Percentiles rank a stretch among this genome's conserved stretches.
Evolutionary conservation across 2,888 invertebrate genomes (phyloP).

Genomic region (Cosmopolites sordidus): DNA sequence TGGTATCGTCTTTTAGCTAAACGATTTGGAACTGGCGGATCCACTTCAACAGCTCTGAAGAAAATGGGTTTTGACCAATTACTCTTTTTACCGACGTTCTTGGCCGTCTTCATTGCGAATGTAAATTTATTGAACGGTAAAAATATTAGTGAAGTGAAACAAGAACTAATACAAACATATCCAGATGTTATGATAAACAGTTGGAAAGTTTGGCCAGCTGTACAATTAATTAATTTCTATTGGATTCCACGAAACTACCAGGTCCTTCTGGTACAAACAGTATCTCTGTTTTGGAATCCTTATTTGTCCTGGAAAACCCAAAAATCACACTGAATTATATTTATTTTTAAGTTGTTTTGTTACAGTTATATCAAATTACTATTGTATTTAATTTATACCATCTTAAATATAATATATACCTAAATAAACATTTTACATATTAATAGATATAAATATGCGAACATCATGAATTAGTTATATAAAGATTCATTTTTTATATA

Average conservation of each 20-base stretch:
- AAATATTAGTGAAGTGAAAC: constrained; percentile 49
- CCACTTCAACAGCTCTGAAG: constrained; percentile 50
- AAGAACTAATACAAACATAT: constrained; percentile 58
- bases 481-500: too few relatives aligned
- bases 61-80: constrained; percentile 71
- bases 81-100: constrained; percentile 69
- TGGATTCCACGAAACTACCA: constrained; percentile 78
- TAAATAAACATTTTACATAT: too few relatives aligned
- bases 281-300: constrained; percentile 81
- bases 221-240: constrained; percentile 81
- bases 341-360: too few relatives aligned
- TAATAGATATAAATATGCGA: too few relatives aligned
- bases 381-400: too few relatives aligned
- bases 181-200: constrained; percentile 60
- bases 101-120: constrained; percentile 55
- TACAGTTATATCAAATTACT: too few relatives aligned
- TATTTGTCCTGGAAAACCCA: constrained; percentile 71
- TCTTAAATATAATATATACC: too few relatives aligned
- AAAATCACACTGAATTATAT: background rate
- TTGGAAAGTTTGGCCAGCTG: constrained; percentile 78
- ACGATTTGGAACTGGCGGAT: constrained; percentile 36
- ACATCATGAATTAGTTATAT: too few relatives aligned
- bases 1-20: constrained; percentile 63
- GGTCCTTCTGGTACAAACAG: constrained; percentile 69
- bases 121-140: constrained; percentile 61